phyloP scores from a whole-genome alignment of 53 echinoderm and acorn worm species.

The Patiria pectinifera region DNA sequence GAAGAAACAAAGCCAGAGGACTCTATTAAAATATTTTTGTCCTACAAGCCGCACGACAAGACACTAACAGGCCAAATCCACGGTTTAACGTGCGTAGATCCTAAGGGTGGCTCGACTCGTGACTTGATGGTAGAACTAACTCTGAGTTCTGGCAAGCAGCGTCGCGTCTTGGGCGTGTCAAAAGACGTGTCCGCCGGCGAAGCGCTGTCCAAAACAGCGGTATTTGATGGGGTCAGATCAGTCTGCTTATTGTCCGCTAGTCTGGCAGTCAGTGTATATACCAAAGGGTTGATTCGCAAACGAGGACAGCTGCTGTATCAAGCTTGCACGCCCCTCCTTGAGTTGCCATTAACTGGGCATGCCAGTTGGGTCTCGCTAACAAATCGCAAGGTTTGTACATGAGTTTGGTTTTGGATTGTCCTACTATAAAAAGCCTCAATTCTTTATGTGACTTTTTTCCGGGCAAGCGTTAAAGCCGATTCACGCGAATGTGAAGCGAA shows the following conservation, averaged over 20 bases:
- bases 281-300: not conserved
- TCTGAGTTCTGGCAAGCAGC: not conserved
- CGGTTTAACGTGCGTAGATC: not conserved
- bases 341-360: conserved; percentile 5
- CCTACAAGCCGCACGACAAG: not conserved
- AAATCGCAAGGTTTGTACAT: not conserved
- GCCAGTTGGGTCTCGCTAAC: conserved; percentile 8
- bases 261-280: conserved; percentile 7
- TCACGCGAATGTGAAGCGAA: too few relatives aligned
- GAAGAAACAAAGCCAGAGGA: not conserved
- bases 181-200: not conserved
- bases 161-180: not conserved
- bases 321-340: not conserved
- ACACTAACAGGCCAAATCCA: not conserved
- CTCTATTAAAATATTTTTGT: not conserved
- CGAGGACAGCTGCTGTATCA: conserved; percentile 1
- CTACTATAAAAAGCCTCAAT: not conserved
- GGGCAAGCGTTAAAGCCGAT: not conserved
- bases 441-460: not conserved
- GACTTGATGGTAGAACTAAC: not conserved
- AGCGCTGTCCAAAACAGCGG: not conserved
- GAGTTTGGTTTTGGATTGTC: not conserved
- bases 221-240: not conserved
- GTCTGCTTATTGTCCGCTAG: conserved; percentile 1
- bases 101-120: not conserved